Percentiles rank a stretch among this genome's conserved stretches.
Conservation (phyloP, 2,797 vertebrate genomes). For the Botia almorhae region DNA sequence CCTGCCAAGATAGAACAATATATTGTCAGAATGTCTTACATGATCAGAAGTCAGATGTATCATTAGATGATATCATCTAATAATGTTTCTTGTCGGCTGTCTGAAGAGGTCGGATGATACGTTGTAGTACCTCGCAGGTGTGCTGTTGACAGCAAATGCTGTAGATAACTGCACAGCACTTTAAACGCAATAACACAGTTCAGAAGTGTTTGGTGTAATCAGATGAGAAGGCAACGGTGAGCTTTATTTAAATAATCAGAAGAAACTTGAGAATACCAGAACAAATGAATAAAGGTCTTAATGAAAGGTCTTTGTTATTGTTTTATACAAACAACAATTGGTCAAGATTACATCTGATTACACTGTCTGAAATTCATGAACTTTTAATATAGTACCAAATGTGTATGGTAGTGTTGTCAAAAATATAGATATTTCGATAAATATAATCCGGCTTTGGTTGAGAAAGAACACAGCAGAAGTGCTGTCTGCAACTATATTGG, state of each 20-base stretch:
- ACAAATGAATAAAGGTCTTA: too few relatives aligned
- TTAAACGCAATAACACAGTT: not conserved
- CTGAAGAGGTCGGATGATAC: not conserved
- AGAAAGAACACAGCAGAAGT: too few relatives aligned
- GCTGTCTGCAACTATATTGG: too few relatives aligned
- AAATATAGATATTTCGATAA: too few relatives aligned
- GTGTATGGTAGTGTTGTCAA: not conserved
- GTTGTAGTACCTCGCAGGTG: not conserved
- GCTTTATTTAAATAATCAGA: too few relatives aligned
- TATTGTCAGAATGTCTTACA: not conserved
- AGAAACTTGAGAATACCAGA: too few relatives aligned
- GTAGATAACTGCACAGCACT: not conserved
- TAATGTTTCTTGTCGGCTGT: not conserved
- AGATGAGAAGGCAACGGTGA: too few relatives aligned
- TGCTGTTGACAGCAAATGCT: not conserved
- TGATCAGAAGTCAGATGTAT: not conserved
- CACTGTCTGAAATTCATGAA: not conserved
- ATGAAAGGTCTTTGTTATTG: too few relatives aligned
- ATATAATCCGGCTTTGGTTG: too few relatives aligned
- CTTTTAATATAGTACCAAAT: not conserved
- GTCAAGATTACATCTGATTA: not conserved
- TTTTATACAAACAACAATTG: not conserved
- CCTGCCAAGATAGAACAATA: too few relatives aligned
- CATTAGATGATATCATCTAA: not conserved
- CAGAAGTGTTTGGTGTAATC: too few relatives aligned